Evolutionary conservation across 2,888 invertebrate genomes (phyloP).

Genomic region (Drosophila suboccidentalis): DNA sequence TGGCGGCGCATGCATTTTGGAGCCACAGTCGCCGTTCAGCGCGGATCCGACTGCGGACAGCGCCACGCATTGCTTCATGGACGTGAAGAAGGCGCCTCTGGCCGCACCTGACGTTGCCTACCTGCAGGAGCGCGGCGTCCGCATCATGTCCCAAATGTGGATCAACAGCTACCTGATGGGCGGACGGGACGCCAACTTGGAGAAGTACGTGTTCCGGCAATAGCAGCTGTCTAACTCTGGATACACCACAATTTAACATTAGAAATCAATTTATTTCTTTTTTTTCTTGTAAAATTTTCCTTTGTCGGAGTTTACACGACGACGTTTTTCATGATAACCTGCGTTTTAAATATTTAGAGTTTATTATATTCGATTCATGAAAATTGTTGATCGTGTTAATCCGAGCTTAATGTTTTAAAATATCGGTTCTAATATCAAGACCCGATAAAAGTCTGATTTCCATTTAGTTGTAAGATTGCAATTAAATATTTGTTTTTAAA

Average conservation of each 20-base stretch:
- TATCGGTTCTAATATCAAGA: slow-evolving; percentile 3
- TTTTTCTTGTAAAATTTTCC: slow-evolving; percentile 21
- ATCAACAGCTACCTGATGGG: slow-evolving; percentile 84
- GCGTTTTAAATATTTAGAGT: not conserved
- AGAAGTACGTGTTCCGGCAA: slow-evolving; percentile 65
- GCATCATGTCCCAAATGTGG: slow-evolving; percentile 83
- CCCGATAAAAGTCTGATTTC: slow-evolving; percentile 24
- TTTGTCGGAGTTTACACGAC: not conserved
- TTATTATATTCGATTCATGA: not conserved
- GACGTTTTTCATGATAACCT: not conserved
- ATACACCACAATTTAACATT: not conserved
- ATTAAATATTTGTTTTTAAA: slow-evolving; percentile 17
- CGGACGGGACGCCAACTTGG: slow-evolving; percentile 80
- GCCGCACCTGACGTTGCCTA: slow-evolving; percentile 68
- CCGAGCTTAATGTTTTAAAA: not conserved
- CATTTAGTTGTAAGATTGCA: slow-evolving; percentile 11
- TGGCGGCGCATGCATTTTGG: slow-evolving; percentile 91
- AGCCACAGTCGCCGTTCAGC: slow-evolving; percentile 83
- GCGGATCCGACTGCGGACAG: slow-evolving; percentile 44
- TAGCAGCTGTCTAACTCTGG: not conserved
- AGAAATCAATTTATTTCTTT: not conserved
- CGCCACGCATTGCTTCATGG: slow-evolving; percentile 85
- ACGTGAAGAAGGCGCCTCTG: slow-evolving; percentile 80
- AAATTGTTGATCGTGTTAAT: not conserved
- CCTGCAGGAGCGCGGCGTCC: slow-evolving; percentile 71